Conservation (phyloP, 1,140 invertebrate genomes). For the Pygmarrhopalites habei region DNA sequence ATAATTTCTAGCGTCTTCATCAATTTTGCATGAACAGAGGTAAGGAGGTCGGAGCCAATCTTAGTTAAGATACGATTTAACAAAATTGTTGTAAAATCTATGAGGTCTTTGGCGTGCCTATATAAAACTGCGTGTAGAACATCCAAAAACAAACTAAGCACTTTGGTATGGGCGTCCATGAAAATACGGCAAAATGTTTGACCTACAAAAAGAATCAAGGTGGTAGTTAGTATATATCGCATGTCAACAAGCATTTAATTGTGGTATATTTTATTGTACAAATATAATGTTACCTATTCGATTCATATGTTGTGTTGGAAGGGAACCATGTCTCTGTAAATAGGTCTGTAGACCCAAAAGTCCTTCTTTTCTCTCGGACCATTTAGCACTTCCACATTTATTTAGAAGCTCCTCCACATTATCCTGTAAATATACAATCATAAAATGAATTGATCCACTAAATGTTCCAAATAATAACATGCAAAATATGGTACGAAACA, state of each 20-base stretch:
- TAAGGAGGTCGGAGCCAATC: conserved; percentile 37
- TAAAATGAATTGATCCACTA: neutral
- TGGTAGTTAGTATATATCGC: neutral
- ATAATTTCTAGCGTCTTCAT: conserved; percentile 39
- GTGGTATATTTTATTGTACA: neutral
- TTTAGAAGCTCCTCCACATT: conserved; percentile 38
- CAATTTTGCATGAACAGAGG: conserved; percentile 37
- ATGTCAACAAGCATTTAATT: neutral
- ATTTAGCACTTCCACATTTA: conserved; percentile 39
- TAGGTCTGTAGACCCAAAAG: conserved; percentile 33
- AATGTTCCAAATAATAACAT: conserved; percentile 2
- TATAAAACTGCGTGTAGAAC: conserved; percentile 37
- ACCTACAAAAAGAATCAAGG: too few relatives aligned
- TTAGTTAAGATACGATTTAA: conserved; percentile 38
- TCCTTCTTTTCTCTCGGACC: conserved; percentile 39
- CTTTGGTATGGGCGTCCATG: conserved; percentile 40
- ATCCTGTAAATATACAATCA: conserved; percentile 17
- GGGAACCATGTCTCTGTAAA: conserved; percentile 33
- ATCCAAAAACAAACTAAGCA: conserved; percentile 38
- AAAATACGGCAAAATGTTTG: conserved; percentile 40
- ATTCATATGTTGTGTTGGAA: conserved; percentile 36
- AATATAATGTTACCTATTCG: conserved; percentile 29
- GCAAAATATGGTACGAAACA: neutral
- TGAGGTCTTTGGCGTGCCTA: conserved; percentile 36
- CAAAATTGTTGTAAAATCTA: conserved; percentile 38